A percentile compares a stretch with the other conserved stretches of the same genome.
Evolutionary conservation across 2,113 vertebrate genomes (phyloP).

Genomic region (Bungarus multicinctus): DNA sequence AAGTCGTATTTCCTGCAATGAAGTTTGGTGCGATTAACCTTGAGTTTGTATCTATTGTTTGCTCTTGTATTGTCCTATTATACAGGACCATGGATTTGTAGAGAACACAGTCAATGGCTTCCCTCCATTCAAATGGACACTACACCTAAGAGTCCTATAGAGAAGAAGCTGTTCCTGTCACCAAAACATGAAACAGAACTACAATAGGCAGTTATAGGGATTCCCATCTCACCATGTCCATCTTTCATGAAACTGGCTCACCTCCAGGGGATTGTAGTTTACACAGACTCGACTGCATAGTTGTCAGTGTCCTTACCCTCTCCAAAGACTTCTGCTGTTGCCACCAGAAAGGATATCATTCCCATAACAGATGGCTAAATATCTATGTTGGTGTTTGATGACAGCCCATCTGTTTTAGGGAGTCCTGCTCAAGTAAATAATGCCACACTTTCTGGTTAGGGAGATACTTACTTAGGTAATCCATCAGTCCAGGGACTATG

Average conservation of each 20-base stretch:
- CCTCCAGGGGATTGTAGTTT: neutral
- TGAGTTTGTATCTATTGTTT: no score
- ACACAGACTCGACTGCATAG: neutral
- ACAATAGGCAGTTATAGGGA: neutral
- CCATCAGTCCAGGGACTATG: neutral
- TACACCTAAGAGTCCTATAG: neutral
- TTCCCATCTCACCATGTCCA: neutral
- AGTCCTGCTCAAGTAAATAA: neutral
- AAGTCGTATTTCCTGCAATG: no score
- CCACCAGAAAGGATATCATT: neutral
- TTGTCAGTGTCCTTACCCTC: neutral
- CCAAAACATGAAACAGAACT: neutral
- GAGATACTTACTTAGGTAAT: neutral
- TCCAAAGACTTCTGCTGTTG: neutral
- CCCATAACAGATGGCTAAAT: neutral
- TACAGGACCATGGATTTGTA: neutral
- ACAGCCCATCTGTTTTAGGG: neutral
- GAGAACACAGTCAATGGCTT: neutral
- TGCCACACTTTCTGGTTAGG: neutral
- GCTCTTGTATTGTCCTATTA: no score
- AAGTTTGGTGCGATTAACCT: no score
- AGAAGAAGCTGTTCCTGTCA: neutral
- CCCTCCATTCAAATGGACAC: neutral
- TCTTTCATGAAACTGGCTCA: neutral
- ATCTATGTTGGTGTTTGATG: neutral